Conservation (phyloP, 2,888 invertebrate genomes). For the Hyppa rectilinea region DNA sequence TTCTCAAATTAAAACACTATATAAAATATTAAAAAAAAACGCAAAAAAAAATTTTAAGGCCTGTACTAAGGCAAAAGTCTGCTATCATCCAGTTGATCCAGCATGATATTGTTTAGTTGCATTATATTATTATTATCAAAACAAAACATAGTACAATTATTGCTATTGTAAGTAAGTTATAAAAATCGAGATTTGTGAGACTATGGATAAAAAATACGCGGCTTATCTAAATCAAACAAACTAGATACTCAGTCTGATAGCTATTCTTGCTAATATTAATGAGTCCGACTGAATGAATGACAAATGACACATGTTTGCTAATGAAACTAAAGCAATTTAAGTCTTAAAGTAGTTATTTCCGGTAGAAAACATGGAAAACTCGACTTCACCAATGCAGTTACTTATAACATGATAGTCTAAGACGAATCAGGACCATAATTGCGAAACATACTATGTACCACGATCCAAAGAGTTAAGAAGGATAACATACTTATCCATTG, state of each 20-base stretch:
- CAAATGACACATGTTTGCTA: neutral
- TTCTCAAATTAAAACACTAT: too few species aligned
- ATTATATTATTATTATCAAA: neutral
- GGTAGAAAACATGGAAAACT: constrained; percentile 13
- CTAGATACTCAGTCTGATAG: constrained; percentile 49
- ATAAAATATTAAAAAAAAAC: too few species aligned
- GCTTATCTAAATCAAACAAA: constrained; percentile 57
- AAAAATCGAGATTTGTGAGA: neutral
- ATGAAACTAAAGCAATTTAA: constrained; percentile 1
- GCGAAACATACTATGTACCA: too few species aligned
- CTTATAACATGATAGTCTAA: neutral
- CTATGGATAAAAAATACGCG: neutral
- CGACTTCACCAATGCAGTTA: neutral
- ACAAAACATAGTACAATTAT: neutral
- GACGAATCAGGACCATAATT: too few species aligned
- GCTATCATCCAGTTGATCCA: too few species aligned
- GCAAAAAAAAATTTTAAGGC: too few species aligned
- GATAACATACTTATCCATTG: too few species aligned
- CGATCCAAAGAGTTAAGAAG: too few species aligned
- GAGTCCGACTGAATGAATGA: constrained; percentile 43
- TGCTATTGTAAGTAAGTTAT: too few species aligned
- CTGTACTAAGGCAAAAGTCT: too few species aligned
- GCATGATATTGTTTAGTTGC: too few species aligned
- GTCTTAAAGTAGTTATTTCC: constrained; percentile 35
- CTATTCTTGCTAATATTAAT: constrained; percentile 34